A percentile compares a stretch with the other conserved stretches of the same genome.
Conservation (phyloP, 2,113 vertebrate genomes). For the Sebastes fasciatus region DNA sequence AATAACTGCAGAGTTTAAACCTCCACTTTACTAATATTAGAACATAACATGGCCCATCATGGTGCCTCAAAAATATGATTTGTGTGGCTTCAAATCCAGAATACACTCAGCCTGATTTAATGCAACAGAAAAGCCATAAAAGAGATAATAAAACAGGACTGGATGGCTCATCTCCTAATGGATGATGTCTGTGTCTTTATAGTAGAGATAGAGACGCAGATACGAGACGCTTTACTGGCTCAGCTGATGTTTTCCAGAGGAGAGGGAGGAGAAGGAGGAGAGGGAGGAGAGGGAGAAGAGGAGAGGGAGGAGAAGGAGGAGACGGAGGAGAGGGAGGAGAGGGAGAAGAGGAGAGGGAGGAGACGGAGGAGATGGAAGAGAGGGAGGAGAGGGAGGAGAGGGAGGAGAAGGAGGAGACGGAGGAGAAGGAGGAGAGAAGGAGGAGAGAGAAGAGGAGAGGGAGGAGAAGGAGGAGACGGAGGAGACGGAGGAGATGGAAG, state of each 20-base stretch:
- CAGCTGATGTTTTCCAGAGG: constrained; percentile 43
- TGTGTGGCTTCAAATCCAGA: neutral
- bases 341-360: neutral
- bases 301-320: too few relatives aligned
- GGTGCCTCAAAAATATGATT: neutral
- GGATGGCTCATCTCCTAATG: constrained; percentile 1
- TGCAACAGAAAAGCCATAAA: constrained; percentile 6
- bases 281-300: too few relatives aligned
- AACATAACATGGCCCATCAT: neutral
- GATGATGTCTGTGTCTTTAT: constrained; percentile 3
- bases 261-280: neutral
- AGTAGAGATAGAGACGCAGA: constrained; percentile 4
- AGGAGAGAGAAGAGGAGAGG: too few relatives aligned
- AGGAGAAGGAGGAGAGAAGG: too few relatives aligned
- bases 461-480: too few relatives aligned
- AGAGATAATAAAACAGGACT: neutral
- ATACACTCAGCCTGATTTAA: constrained; percentile 23
- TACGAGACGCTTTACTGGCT: constrained; percentile 12
- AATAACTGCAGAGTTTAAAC: neutral
- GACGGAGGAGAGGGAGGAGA: neutral
- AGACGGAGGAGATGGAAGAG: too few relatives aligned
- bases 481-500: too few relatives aligned
- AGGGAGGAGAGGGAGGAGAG: too few relatives aligned
- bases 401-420: too few relatives aligned
- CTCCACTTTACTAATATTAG: neutral